Evolutionary conservation across 2,888 invertebrate genomes (phyloP).

Genomic region (Herminia tarsipennalis): DNA sequence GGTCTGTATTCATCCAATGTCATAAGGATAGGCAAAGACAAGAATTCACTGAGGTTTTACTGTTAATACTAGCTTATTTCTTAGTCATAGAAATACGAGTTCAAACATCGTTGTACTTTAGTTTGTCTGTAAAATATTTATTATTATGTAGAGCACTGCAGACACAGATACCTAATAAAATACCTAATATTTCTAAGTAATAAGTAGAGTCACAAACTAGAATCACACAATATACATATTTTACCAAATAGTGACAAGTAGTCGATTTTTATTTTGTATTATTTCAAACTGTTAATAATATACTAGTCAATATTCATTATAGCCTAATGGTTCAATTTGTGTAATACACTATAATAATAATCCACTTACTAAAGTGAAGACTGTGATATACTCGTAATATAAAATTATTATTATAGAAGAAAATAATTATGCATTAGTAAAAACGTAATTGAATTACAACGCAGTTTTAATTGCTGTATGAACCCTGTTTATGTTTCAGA

Average conservation of each 20-base stretch:
- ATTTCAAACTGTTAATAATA: slow-evolving; percentile 21
- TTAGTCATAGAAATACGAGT: too few species aligned
- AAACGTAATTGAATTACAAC: slow-evolving; percentile 55
- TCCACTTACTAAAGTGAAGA: slow-evolving; percentile 83
- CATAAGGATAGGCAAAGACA: too few species aligned
- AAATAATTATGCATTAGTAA: slow-evolving; percentile 73
- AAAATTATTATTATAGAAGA: slow-evolving; percentile 64
- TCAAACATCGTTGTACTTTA: too few species aligned
- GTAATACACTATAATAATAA: slow-evolving; percentile 61
- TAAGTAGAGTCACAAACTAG: slow-evolving; percentile 33
- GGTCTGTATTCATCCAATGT: too few species aligned
- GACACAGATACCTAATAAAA: slow-evolving; percentile 45
- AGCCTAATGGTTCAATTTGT: slow-evolving; percentile 52
- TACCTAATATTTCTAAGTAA: slow-evolving; percentile 29
- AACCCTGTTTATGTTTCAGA: slow-evolving; percentile 24
- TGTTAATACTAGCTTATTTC: too few species aligned
- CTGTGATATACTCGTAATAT: slow-evolving; percentile 83
- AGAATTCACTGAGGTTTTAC: too few species aligned
- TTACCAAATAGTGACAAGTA: slow-evolving; percentile 44
- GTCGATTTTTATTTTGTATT: slow-evolving; percentile 32
- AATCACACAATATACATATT: slow-evolving; percentile 28
- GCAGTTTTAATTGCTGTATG: slow-evolving; percentile 44
- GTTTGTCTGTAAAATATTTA: slow-evolving; percentile 26
- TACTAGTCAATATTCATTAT: slow-evolving; percentile 35
- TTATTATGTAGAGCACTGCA: slow-evolving; percentile 48